These are phyloP conservation scores for Brachionus koreanus DNA, from an alignment of 1,140 invertebrate genomes.

Conservation along the genomic window DNA sequence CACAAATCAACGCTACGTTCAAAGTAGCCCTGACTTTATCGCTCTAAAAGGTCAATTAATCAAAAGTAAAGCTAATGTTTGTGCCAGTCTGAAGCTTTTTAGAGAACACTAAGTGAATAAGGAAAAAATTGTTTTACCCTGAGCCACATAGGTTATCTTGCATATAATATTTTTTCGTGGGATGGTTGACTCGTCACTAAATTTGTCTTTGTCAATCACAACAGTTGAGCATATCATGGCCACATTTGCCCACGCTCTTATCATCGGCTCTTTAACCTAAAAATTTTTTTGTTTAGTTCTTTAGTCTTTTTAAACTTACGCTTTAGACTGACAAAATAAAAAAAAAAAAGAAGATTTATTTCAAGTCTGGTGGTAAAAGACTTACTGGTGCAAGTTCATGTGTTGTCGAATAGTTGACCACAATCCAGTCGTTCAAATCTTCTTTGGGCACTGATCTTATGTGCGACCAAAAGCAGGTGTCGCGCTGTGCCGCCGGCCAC, in stretches of 20 bases:
- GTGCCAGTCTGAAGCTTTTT: background rate
- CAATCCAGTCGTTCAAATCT: slow-evolving; percentile 68
- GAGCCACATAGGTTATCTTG: slow-evolving; percentile 41
- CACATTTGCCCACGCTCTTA: slow-evolving; percentile 87
- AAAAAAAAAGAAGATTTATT: too few relatives aligned
- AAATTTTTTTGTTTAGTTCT: background rate
- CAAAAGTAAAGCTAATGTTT: background rate
- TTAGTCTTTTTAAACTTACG: background rate
- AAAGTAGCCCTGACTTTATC: slow-evolving; percentile 70
- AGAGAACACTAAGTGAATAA: slow-evolving; percentile 52
- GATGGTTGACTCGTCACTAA: background rate
- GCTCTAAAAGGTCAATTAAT: background rate
- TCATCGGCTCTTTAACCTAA: slow-evolving; percentile 50
- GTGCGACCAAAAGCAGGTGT: slow-evolving; percentile 98
- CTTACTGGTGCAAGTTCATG: slow-evolving; percentile 74
- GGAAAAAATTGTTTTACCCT: slow-evolving; percentile 46
- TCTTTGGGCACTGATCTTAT: slow-evolving; percentile 63
- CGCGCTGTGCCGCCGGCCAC: slow-evolving; percentile 96
- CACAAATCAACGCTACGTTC: slow-evolving; percentile 91
- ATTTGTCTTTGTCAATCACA: slow-evolving; percentile 62
- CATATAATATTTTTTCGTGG: slow-evolving; percentile 26
- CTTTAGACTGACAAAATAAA: background rate
- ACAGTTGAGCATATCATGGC: slow-evolving; percentile 91
- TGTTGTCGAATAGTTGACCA: slow-evolving; percentile 89
- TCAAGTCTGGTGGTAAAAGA: slow-evolving; percentile 46